Evolutionary conservation across 2,888 invertebrate species (phyloP).

Genomic region (Ochlodes sylvanus): DNA sequence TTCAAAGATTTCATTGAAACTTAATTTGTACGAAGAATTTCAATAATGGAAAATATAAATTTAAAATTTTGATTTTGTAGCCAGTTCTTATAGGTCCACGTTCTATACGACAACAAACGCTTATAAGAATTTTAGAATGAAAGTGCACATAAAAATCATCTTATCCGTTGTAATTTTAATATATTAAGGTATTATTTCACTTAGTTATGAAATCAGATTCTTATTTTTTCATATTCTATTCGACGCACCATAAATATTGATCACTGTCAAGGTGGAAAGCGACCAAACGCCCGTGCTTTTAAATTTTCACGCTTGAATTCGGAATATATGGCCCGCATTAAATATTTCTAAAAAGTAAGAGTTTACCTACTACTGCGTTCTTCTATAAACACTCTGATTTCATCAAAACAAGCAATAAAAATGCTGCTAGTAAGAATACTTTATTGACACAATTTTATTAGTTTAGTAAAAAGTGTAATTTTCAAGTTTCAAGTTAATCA

Average conservation of each 20-base stretch:
- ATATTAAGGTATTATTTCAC: slow-evolving; percentile 64
- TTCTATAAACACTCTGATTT: background rate
- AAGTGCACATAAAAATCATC: slow-evolving; percentile 68
- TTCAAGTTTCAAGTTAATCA: too few species aligned
- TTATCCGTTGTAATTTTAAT: slow-evolving; percentile 72
- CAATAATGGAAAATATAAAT: background rate
- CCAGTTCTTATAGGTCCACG: slow-evolving; percentile 45
- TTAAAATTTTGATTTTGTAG: slow-evolving; percentile 4
- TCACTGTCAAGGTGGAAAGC: slow-evolving; percentile 57
- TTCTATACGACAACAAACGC: slow-evolving; percentile 54
- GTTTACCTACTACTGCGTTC: background rate
- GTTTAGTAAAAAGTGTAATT: too few species aligned
- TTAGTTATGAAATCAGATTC: slow-evolving; percentile 62
- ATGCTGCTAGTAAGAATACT: slow-evolving; percentile 26
- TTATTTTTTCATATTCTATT: slow-evolving; percentile 61
- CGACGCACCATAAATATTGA: slow-evolving; percentile 71
- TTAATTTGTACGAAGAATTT: background rate
- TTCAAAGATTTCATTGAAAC: slow-evolving; percentile 5
- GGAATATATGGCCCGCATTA: slow-evolving; percentile 28
- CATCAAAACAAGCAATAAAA: background rate
- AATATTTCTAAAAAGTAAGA: slow-evolving; percentile 35
- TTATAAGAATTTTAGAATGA: slow-evolving; percentile 61
- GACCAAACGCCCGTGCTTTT: slow-evolving; percentile 50
- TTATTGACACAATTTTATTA: too few species aligned
- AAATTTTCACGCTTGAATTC: slow-evolving; percentile 51